These are phyloP conservation scores for Bembecia ichneumoniformis DNA, from an alignment of 2,888 invertebrate genomes.

Conservation along the genomic window DNA sequence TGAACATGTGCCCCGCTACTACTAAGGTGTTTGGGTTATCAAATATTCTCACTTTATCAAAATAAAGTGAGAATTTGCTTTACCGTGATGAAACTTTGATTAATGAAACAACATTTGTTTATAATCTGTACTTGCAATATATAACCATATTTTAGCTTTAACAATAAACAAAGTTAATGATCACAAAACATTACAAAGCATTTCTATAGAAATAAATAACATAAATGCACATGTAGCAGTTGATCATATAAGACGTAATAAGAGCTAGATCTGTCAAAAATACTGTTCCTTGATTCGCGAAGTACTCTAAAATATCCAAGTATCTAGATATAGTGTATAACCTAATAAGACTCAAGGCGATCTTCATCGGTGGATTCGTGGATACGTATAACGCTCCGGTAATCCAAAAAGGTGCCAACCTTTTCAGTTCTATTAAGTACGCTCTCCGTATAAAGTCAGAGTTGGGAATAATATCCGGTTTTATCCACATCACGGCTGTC, in stretches of 20 bases:
- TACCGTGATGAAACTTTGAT: too few relatives aligned
- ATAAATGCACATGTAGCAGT: slow-evolving; percentile 34
- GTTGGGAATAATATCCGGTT: slow-evolving; percentile 29
- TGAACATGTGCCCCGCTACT: too few relatives aligned
- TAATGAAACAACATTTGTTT: too few relatives aligned
- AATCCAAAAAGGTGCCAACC: slow-evolving; percentile 42
- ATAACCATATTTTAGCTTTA: too few relatives aligned
- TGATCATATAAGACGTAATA: slow-evolving; percentile 32
- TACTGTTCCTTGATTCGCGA: slow-evolving; percentile 21
- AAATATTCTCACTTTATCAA: too few relatives aligned
- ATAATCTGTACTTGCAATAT: too few relatives aligned
- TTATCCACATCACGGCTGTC: slow-evolving; percentile 36
- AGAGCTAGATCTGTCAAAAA: slow-evolving; percentile 33
- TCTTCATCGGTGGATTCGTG: slow-evolving; percentile 17
- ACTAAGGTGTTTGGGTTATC: too few relatives aligned
- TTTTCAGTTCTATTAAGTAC: slow-evolving; percentile 42
- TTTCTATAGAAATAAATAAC: slow-evolving; percentile 29
- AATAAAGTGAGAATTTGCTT: too few relatives aligned
- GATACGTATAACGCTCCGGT: slow-evolving; percentile 37
- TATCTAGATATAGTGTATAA: slow-evolving; percentile 2
- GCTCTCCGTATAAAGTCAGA: slow-evolving; percentile 30
- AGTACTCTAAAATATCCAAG: background rate
- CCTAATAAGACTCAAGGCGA: background rate
- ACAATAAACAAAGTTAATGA: too few relatives aligned
- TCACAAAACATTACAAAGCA: slow-evolving; percentile 8